Conservation (phyloP, 2,113 vertebrate species). For the Helogale parvula region DNA sequence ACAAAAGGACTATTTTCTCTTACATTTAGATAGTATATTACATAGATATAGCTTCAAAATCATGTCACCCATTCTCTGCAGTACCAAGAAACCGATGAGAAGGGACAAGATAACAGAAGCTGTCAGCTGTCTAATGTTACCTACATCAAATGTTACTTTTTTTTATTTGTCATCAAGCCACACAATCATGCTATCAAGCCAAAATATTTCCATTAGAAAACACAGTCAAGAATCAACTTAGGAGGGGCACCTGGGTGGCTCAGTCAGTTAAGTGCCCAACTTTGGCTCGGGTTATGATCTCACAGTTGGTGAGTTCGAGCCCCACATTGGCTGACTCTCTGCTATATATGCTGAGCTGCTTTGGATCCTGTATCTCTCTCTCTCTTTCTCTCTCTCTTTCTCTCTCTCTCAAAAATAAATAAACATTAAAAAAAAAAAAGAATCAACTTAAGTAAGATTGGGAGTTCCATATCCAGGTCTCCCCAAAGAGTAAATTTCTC, state of each 20-base stretch:
- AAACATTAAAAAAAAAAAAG: background rate
- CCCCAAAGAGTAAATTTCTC: background rate
- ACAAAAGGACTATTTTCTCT: background rate
- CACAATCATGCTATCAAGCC: slow-evolving; percentile 5
- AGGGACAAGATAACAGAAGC: background rate
- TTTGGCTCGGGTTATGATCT: no score
- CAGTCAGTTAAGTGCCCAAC: no score
- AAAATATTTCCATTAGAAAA: slow-evolving; percentile 1
- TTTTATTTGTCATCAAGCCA: slow-evolving; percentile 28
- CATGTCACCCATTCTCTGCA: background rate
- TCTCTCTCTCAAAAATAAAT: no score
- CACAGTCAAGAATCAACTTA: slow-evolving; percentile 24
- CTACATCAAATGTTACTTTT: background rate
- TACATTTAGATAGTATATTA: background rate
- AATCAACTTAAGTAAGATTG: background rate
- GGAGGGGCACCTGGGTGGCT: no score
- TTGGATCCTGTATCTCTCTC: no score
- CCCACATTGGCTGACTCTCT: no score
- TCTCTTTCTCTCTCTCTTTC: no score
- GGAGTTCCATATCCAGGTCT: background rate
- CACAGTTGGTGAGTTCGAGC: no score
- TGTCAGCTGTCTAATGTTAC: background rate
- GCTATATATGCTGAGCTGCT: no score
- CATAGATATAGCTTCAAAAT: background rate
- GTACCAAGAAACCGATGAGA: background rate